phyloP scores from a whole-genome alignment of 2,113 vertebrate genomes.

The Bubo scandiacus region DNA sequence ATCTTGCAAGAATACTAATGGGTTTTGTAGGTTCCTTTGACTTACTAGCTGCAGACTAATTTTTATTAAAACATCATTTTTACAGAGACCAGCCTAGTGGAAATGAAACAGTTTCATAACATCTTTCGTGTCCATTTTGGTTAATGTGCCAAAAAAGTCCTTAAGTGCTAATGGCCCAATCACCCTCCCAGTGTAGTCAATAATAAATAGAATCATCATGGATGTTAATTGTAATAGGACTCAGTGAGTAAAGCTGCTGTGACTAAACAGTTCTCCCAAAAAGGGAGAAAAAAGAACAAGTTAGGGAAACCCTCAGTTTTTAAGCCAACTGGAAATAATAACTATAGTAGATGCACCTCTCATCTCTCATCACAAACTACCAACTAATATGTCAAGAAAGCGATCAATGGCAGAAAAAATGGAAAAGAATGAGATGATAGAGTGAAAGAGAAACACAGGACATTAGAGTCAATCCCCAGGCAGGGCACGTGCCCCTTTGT shows the following conservation, averaged over 20 bases:
- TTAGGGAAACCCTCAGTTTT: background rate
- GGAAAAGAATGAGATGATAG: background rate
- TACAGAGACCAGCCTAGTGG: background rate
- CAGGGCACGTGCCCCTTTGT: rapidly evolving
- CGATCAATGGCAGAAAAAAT: background rate
- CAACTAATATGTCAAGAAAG: background rate
- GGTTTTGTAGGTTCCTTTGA: background rate
- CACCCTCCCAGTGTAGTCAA: background rate
- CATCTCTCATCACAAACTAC: background rate
- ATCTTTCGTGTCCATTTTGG: background rate
- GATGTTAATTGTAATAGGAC: background rate
- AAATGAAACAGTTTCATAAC: background rate
- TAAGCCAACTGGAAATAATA: background rate
- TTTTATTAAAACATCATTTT: background rate
- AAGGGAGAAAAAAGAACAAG: background rate
- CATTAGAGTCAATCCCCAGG: background rate
- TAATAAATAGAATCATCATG: background rate
- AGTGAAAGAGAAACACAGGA: background rate
- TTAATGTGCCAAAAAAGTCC: background rate
- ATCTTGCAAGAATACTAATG: background rate
- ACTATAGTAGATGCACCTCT: background rate
- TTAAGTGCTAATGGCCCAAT: background rate
- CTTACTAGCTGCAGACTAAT: background rate
- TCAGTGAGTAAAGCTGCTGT: background rate
- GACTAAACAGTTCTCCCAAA: background rate